These are phyloP conservation scores for Cinclus cinclus DNA, from an alignment of 2,113 vertebrate species.

Conservation along the genomic window DNA sequence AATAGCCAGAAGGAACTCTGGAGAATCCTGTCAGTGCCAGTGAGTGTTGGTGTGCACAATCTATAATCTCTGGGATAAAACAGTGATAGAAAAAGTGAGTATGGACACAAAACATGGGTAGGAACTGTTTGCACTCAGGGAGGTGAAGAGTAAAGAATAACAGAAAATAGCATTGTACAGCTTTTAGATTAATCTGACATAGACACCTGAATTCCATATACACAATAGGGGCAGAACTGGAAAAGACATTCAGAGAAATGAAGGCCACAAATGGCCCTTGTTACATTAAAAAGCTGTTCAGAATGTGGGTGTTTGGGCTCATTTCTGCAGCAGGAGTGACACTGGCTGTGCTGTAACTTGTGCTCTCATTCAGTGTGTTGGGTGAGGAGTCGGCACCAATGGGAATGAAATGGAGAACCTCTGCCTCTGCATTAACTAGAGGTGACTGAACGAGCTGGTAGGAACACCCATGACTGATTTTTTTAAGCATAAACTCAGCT, in stretches of 20 bases:
- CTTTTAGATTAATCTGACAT: not conserved
- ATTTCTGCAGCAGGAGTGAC: not conserved
- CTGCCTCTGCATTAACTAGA: not conserved
- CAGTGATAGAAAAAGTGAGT: not conserved
- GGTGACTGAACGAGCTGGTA: not conserved
- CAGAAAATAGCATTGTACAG: constrained; percentile 5
- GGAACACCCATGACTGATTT: not conserved
- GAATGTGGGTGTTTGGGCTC: not conserved
- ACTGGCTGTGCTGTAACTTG: not conserved
- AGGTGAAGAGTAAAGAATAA: not conserved
- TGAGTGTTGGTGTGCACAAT: not conserved
- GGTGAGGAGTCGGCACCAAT: not conserved
- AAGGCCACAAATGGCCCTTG: not conserved
- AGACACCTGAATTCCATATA: not conserved
- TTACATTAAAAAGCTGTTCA: not conserved
- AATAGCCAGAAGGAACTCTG: constrained; percentile 14
- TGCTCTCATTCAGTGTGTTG: not conserved
- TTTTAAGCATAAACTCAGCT: not conserved
- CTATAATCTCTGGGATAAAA: constrained; percentile 11
- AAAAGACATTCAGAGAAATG: constrained; percentile 16
- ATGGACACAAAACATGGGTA: not conserved
- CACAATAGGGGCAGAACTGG: constrained; percentile 11
- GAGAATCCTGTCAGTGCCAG: not conserved
- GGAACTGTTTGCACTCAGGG: not conserved
- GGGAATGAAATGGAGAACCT: not conserved